Percentiles rank a stretch among this genome's conserved stretches.
phyloP scores from a whole-genome alignment of 2,113 vertebrate genomes.

The Triplophysa siluroides region DNA sequence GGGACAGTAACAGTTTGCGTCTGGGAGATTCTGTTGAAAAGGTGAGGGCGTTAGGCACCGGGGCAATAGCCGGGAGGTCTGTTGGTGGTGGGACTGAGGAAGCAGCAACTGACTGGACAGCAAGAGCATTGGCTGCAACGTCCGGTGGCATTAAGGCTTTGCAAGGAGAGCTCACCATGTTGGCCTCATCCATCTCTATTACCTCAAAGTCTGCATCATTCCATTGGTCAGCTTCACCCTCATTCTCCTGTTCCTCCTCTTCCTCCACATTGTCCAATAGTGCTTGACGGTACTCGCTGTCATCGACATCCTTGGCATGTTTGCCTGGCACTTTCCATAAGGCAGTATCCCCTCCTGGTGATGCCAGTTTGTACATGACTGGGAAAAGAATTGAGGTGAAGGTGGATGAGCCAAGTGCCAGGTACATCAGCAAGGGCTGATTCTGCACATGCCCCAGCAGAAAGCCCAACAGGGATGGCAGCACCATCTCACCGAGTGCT shows the following conservation, averaged over 20 bases:
- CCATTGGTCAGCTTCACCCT: constrained; percentile 75
- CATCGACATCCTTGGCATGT: constrained; percentile 47
- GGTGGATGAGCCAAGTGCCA: constrained; percentile 69
- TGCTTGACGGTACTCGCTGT: constrained; percentile 78
- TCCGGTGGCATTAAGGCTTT: constrained; percentile 51
- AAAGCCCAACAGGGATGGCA: constrained; percentile 80
- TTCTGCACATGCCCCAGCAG: constrained; percentile 73
- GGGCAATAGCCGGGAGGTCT: neutral
- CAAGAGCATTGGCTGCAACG: constrained; percentile 22
- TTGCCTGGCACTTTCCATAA: constrained; percentile 35
- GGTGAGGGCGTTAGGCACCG: constrained; percentile 33
- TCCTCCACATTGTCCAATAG: constrained; percentile 78
- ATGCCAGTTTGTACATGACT: constrained; percentile 84
- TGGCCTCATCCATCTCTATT: constrained; percentile 83
- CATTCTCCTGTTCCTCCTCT: constrained; percentile 71
- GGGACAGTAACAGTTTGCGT: constrained; percentile 54
- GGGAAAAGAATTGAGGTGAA: constrained; percentile 86
- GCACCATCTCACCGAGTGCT: constrained; percentile 88
- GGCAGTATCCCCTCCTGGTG: neutral
- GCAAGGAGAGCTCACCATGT: constrained; percentile 64
- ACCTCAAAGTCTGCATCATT: constrained; percentile 88
- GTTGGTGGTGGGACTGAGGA: neutral
- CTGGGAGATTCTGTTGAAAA: constrained; percentile 59
- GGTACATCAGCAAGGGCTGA: constrained; percentile 82
- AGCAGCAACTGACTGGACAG: constrained; percentile 24